Percentiles rank a stretch among this genome's conserved stretches.
Evolutionary conservation across 2,888 invertebrate genomes (phyloP).

Genomic region (Heliconius erato): DNA sequence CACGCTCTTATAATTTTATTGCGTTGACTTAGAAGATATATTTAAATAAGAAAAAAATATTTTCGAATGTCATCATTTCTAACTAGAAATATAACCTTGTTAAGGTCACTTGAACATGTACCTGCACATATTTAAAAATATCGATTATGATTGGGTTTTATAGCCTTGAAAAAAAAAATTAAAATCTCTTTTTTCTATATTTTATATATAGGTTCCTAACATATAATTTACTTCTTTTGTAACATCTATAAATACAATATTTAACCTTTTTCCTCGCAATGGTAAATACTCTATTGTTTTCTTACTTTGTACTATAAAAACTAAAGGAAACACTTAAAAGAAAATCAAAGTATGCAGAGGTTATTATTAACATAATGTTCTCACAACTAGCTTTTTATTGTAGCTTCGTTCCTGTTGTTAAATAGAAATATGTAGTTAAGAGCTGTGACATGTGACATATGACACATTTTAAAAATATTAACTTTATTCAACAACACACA

Average conservation of each 20-base stretch:
- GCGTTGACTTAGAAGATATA: too few species aligned
- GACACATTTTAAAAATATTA: too few species aligned
- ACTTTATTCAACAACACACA: too few species aligned
- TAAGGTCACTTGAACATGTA: too few species aligned
- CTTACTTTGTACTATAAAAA: neutral
- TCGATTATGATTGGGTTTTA: too few species aligned
- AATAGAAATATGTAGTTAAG: neutral
- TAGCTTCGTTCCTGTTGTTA: neutral
- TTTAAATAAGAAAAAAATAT: too few species aligned
- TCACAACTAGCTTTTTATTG: neutral
- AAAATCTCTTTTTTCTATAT: neutral
- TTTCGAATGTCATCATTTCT: too few species aligned
- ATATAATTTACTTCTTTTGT: neutral
- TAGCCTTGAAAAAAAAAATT: too few species aligned
- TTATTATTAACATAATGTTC: neutral
- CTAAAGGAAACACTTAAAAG: neutral
- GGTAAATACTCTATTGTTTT: neutral
- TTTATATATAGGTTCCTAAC: neutral
- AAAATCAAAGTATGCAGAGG: too few species aligned
- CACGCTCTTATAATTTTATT: too few species aligned
- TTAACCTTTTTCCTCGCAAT: neutral
- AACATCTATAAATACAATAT: neutral
- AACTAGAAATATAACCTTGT: too few species aligned
- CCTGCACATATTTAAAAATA: too few species aligned
- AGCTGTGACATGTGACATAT: neutral